phyloP scores from a whole-genome alignment of 64 coral and sea anemone species.

The Stichodactyla mertensii region DNA sequence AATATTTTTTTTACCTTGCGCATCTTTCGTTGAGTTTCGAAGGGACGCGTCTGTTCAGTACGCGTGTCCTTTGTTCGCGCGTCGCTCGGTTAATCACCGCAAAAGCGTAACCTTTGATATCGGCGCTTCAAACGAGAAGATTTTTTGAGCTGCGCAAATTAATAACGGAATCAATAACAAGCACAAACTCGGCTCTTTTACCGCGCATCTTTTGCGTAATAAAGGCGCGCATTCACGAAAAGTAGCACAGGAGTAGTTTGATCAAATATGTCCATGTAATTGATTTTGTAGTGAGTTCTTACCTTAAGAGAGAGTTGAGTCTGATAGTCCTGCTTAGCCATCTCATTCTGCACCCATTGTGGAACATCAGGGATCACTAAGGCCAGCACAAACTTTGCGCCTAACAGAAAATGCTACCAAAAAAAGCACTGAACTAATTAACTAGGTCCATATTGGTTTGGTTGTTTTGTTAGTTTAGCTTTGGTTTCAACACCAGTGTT shows the following conservation, averaged over 20 bases:
- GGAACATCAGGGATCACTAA: slow-evolving; percentile 89
- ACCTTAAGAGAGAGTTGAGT: slow-evolving; percentile 61
- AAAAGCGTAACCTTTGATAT: background rate
- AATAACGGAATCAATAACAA: no score
- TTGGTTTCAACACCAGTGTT: no score
- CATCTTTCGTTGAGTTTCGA: background rate
- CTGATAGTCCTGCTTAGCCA: slow-evolving; percentile 87
- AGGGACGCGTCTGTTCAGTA: background rate
- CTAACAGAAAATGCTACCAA: slow-evolving; percentile 79
- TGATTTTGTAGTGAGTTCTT: background rate
- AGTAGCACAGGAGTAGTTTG: no score
- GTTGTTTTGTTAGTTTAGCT: no score
- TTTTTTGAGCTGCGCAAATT: no score
- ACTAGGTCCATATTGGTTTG: background rate
- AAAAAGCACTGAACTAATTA: background rate
- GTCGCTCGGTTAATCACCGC: background rate
- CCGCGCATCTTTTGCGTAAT: no score
- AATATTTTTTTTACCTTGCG: background rate
- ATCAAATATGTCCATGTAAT: no score
- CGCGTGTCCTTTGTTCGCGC: background rate
- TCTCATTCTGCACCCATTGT: slow-evolving; percentile 90
- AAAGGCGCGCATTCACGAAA: no score
- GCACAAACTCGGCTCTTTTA: no score
- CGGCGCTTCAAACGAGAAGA: background rate
- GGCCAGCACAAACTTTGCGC: slow-evolving; percentile 69